phyloP scores from a whole-genome alignment of 2,797 vertebrate genomes.

The Esox lucius region DNA sequence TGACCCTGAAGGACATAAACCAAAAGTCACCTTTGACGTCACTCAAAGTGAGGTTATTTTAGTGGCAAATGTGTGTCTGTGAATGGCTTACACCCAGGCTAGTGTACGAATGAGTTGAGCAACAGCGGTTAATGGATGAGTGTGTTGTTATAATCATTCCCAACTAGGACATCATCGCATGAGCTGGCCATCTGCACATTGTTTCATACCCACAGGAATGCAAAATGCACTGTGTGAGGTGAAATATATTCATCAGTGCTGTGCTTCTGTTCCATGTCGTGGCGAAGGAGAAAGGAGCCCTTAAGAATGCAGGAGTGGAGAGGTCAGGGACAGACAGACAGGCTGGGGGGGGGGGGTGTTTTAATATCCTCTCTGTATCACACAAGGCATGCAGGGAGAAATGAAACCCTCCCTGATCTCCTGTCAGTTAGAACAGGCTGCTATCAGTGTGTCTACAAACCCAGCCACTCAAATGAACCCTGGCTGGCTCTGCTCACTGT shows the following conservation, averaged over 20 bases:
- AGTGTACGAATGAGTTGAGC: too few species aligned
- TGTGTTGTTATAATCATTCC: constrained; percentile 57
- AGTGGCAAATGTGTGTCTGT: constrained; percentile 65
- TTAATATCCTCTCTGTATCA: constrained; percentile 41
- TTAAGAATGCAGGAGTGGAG: constrained; percentile 9
- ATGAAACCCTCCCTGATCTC: neutral
- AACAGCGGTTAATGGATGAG: constrained; percentile 36
- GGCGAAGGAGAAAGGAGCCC: constrained; percentile 8
- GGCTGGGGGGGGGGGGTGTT: constrained; percentile 36
- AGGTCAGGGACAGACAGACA: constrained; percentile 11
- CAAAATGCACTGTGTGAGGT: constrained; percentile 19
- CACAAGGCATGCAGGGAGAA: constrained; percentile 15
- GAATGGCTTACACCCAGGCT: constrained; percentile 40
- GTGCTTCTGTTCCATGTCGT: constrained; percentile 28
- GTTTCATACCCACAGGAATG: constrained; percentile 16
- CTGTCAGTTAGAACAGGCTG: constrained; percentile 5
- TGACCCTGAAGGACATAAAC: constrained; percentile 31
- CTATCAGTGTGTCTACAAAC: constrained; percentile 36
- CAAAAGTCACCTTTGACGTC: constrained; percentile 38
- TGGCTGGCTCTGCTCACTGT: constrained; percentile 5
- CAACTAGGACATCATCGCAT: constrained; percentile 17
- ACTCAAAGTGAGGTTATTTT: constrained; percentile 41
- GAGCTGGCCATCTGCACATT: constrained; percentile 22
- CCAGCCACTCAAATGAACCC: constrained; percentile 9
- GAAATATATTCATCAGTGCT: constrained; percentile 39